Base-by-base conservation (phyloP, 2,888 invertebrate species). In the Eupithecia subfuscata region DNA sequence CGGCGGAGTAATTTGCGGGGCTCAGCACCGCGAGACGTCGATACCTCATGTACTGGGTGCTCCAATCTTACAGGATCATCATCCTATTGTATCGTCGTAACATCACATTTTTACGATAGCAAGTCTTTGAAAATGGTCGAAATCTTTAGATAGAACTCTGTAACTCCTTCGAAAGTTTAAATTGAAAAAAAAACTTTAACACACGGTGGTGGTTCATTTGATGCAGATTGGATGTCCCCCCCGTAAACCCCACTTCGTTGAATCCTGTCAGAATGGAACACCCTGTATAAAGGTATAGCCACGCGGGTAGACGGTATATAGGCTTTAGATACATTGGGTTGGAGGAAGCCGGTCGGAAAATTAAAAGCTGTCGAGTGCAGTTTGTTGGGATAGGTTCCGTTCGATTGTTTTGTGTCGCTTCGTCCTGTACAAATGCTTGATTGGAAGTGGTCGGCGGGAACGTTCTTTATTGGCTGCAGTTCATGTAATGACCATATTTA, bases 1-100 rank as follows among this genome's bases (percentile, higher is more conserved):
- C 37, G 74, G 63, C 16, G 73, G 70, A 74, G 74, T 74, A 74
- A 76, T 74, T 76, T 65, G 71, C 74, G 65, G 69, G 45, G 71
- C 68, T 76, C 67, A 71, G 43, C 69, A 60, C 14, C 65, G 74
- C 63, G 76, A 60, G 68, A 60, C 43, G 63, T 60, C 25, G 67
- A 72, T 65, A 25, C 60, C 60, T 12, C 22, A 12, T 22, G 0
- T 22, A 25, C 60, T 12, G 60, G 60, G 25, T 22, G 60, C 12
- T 60, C 14, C 25, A 11, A 5, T 4, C 56, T 22, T 56, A 56
- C 4, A 4, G 22, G 60, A 12, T 1, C 22, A 6, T n/a, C n/a
- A n/a, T 60, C 22, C 22, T 52, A 52, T 22, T 0, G 9, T n/a
- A n/a, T 52, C 52, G 22, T 52, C 22, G 3, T 52, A 22, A 22